Conservation (phyloP, 2,888 invertebrate genomes). For the Brenthis ino region DNA sequence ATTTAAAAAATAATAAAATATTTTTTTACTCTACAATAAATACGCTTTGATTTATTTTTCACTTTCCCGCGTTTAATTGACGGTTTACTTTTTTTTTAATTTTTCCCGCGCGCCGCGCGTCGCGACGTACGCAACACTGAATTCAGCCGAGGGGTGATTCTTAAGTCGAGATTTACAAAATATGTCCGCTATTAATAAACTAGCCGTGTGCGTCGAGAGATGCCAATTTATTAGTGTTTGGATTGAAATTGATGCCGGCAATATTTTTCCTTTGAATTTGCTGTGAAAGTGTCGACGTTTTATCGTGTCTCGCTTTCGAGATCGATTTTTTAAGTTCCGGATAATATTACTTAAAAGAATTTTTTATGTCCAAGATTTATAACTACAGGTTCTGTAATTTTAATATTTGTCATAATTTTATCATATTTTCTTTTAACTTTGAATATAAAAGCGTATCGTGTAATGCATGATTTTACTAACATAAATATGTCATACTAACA, state of each 20-base stretch:
- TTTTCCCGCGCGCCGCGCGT: conserved; percentile 63
- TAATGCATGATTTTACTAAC: conserved; percentile 2
- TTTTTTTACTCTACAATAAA: not conserved
- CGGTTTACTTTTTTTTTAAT: conserved; percentile 51
- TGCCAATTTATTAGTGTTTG: conserved; percentile 81
- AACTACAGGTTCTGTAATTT: not conserved
- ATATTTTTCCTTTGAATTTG: conserved; percentile 79
- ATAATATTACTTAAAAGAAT: conserved; percentile 11
- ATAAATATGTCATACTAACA: no score
- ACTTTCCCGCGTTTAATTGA: conserved; percentile 28
- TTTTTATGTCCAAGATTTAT: conserved; percentile 6
- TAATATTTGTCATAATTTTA: conserved; percentile 12
- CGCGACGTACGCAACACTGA: conserved; percentile 69
- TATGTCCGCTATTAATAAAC: conserved; percentile 77
- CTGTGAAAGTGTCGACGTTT: conserved; percentile 74
- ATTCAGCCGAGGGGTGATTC: conserved; percentile 67
- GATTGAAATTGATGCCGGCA: conserved; percentile 79
- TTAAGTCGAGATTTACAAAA: conserved; percentile 72
- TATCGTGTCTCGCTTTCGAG: conserved; percentile 63
- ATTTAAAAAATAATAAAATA: conserved; percentile 6
- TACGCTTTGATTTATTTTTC: conserved; percentile 12
- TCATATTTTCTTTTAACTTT: conserved; percentile 7
- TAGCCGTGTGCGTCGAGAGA: conserved; percentile 67
- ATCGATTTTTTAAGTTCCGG: conserved; percentile 63
- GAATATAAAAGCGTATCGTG: conserved; percentile 8